Conservation (phyloP, 2,113 vertebrate genomes). For the Lethenteron reissneri region DNA sequence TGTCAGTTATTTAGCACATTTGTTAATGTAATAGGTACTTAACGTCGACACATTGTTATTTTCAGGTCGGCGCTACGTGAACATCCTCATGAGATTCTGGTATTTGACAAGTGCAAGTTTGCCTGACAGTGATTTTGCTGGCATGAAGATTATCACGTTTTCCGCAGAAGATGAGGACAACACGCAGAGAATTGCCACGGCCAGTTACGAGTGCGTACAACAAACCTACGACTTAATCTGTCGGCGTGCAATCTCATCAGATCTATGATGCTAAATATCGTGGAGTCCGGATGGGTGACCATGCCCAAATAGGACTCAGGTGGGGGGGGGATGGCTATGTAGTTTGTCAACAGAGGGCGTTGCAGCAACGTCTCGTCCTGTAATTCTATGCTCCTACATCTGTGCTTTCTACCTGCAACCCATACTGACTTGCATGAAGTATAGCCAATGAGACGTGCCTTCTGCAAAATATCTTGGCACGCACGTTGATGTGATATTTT, state of each 20-base stretch:
- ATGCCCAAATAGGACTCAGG: neutral
- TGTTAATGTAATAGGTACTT: neutral
- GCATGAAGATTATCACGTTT: constrained; percentile 33
- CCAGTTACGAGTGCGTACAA: constrained; percentile 62
- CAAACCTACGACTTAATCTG: neutral
- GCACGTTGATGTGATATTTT: no score
- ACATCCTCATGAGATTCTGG: constrained; percentile 84
- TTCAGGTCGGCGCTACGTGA: constrained; percentile 66
- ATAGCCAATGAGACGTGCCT: no score
- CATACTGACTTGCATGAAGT: no score
- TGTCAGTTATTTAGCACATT: constrained; percentile 6
- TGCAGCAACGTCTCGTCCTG: constrained; percentile 5
- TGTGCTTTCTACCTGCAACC: no score
- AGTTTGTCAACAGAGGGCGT: neutral
- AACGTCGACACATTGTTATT: constrained; percentile 12
- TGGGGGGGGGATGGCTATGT: neutral
- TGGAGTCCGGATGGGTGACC: neutral
- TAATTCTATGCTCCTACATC: neutral
- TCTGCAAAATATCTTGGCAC: no score
- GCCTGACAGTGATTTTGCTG: constrained; percentile 33
- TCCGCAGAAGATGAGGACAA: constrained; percentile 28
- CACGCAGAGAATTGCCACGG: constrained; percentile 47
- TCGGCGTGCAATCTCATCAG: constrained; percentile 1
- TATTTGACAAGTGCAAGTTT: constrained; percentile 52
- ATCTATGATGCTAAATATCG: neutral